These are phyloP conservation scores for Scrobipalpa atriplicella DNA, from an alignment of 2,888 invertebrate species.

Conservation along the genomic window DNA sequence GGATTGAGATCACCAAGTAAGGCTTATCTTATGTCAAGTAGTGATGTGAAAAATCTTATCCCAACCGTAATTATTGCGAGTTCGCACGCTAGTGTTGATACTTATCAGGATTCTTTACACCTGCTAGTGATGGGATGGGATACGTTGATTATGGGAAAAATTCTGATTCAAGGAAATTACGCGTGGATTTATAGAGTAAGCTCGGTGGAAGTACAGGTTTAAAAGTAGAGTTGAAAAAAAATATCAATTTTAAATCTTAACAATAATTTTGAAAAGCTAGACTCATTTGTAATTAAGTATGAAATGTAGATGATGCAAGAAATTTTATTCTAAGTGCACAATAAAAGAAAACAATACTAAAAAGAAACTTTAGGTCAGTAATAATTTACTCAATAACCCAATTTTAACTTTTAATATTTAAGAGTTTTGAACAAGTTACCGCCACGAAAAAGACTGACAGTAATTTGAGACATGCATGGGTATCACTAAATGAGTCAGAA, in stretches of 20 bases:
- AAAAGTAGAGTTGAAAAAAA: neutral
- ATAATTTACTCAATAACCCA: no score
- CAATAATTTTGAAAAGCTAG: no score
- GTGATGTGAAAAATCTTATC: constrained; percentile 20
- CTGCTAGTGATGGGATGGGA: constrained; percentile 4
- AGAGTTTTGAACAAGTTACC: no score
- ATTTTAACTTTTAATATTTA: no score
- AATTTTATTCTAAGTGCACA: no score
- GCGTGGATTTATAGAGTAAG: neutral
- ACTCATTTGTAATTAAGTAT: no score
- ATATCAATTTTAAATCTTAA: no score
- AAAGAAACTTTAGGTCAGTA: no score
- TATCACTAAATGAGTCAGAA: neutral
- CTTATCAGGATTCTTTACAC: neutral
- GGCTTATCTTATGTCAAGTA: constrained; percentile 5
- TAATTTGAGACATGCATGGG: neutral
- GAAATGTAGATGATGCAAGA: no score
- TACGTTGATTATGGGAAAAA: neutral
- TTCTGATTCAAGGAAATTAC: neutral
- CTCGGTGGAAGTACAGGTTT: neutral
- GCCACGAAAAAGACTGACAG: no score
- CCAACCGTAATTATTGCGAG: neutral
- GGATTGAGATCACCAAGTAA: neutral
- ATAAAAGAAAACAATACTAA: no score
- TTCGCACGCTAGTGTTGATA: constrained; percentile 11